Conservation (phyloP, 2,113 vertebrate species). For the Otis tarda region DNA sequence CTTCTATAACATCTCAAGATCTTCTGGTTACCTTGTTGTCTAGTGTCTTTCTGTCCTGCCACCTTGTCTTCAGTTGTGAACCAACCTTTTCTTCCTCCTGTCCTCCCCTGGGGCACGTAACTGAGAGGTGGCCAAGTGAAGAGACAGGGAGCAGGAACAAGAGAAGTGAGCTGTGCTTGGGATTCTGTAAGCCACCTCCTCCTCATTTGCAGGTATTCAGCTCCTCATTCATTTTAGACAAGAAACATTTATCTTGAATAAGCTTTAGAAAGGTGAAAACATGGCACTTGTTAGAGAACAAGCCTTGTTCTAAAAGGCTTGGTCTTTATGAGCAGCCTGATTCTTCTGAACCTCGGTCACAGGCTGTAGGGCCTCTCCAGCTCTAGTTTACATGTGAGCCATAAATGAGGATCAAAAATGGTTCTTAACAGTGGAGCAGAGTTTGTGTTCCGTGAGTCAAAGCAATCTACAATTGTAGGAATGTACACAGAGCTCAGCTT, state of each 20-base stretch:
- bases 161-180: neutral
- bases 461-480: neutral
- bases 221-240: neutral
- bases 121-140: neutral
- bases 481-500: neutral
- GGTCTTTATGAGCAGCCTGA: neutral
- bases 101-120: accelerated
- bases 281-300: neutral
- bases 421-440: neutral
- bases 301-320: neutral
- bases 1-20: neutral
- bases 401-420: neutral
- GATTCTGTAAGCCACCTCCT: neutral
- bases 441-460: neutral
- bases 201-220: neutral
- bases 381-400: neutral
- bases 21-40: neutral
- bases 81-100: neutral
- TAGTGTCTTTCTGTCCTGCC: neutral
- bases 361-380: neutral
- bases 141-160: neutral
- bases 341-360: neutral
- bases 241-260: neutral
- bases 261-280: neutral
- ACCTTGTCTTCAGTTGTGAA: neutral